Percentiles rank a stretch among this genome's conserved stretches.
Conservation (phyloP, 2,797 vertebrate species). For the Micropoecilia bifurca region DNA sequence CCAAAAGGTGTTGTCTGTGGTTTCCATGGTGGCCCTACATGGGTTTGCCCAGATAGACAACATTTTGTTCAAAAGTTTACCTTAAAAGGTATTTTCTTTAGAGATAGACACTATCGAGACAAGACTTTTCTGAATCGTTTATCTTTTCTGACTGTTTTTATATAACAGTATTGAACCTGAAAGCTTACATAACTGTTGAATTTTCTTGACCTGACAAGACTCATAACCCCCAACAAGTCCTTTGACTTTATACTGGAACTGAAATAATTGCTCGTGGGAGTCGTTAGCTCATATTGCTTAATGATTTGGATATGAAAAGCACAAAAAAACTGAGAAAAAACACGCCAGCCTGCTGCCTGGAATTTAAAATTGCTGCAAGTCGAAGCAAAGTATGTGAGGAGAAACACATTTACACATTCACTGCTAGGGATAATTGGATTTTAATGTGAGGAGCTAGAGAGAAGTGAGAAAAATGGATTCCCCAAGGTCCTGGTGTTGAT, state of each 20-base stretch:
- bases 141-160: neutral
- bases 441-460: conserved; percentile 63
- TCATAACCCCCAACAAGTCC: neutral
- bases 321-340: neutral
- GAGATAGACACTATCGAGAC: neutral
- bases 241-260: conserved; percentile 6
- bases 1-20: too few relatives aligned
- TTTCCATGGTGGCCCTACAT: too few relatives aligned
- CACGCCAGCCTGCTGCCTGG: conserved; percentile 7
- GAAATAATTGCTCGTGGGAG: conserved; percentile 2
- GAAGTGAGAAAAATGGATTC: conserved; percentile 53
- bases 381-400: conserved; percentile 36
- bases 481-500: conserved; percentile 50
- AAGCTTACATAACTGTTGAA: neutral
- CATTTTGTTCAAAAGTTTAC: too few relatives aligned
- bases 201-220: neutral
- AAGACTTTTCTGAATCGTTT: neutral
- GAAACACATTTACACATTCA: conserved; percentile 62
- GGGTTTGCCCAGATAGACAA: too few relatives aligned
- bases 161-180: neutral
- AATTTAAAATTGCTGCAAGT: conserved; percentile 46
- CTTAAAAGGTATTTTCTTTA: too few relatives aligned
- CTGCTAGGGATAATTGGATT: conserved; percentile 68
- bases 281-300: neutral
- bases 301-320: conserved; percentile 24